Evolutionary conservation across 2,888 invertebrate species (phyloP).

Genomic region (Morinoia aosen): DNA sequence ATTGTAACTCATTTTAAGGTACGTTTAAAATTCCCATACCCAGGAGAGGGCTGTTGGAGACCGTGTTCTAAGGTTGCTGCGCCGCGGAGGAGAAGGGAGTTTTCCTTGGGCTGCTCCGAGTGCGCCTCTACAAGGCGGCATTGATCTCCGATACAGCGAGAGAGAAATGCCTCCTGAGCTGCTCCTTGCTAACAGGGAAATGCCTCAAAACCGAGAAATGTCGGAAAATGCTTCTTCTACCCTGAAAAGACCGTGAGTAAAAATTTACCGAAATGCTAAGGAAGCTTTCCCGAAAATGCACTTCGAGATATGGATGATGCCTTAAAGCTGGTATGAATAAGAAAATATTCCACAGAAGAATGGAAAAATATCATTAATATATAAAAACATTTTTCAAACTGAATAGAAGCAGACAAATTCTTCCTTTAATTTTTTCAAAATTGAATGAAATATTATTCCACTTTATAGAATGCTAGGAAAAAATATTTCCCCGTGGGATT

Average conservation of each 20-base stretch:
- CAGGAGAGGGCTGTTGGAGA: not conserved
- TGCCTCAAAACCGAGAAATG: slow-evolving; percentile 23
- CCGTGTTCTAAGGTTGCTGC: not conserved
- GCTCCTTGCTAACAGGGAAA: slow-evolving; percentile 15
- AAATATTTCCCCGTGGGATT: not conserved
- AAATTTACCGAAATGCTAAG: not conserved
- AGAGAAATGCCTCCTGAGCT: slow-evolving; percentile 24
- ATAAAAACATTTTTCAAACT: not conserved
- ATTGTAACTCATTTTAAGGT: not conserved
- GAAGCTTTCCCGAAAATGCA: not conserved
- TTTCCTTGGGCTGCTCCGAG: not conserved
- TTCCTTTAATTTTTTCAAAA: not conserved
- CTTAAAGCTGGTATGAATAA: not conserved
- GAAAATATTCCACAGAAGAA: no score
- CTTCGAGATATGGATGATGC: not conserved
- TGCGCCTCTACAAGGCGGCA: slow-evolving; percentile 2
- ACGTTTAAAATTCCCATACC: not conserved
- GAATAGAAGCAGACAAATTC: not conserved
- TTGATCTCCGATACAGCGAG: slow-evolving; percentile 50
- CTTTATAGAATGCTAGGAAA: not conserved
- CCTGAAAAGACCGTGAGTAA: not conserved
- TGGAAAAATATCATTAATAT: not conserved
- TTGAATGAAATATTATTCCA: not conserved
- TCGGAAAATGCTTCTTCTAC: not conserved
- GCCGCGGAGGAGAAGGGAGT: not conserved